phyloP scores from a whole-genome alignment of 92 coral and sea anemone species.

The Micromussa lordhowensis region DNA sequence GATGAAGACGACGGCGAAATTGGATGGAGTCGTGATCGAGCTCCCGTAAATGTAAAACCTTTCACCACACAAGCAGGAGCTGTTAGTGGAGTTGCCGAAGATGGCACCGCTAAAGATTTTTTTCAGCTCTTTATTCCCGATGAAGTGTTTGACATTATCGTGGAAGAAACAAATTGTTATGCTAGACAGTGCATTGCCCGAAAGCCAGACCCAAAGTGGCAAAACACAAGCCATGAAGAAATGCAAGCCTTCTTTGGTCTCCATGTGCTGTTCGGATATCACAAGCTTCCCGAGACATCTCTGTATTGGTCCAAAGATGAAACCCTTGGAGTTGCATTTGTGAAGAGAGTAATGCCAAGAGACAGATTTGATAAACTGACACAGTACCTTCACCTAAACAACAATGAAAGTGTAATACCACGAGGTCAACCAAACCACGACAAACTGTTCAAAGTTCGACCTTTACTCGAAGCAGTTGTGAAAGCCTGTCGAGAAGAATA shows the following conservation, averaged over 20 bases:
- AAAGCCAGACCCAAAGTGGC: neutral
- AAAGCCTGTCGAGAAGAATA: neutral
- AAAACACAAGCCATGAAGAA: conserved; percentile 26
- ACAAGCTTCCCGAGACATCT: conserved; percentile 40
- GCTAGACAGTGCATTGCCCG: neutral
- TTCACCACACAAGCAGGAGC: neutral
- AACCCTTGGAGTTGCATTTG: conserved; percentile 24
- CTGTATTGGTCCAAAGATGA: conserved; percentile 43
- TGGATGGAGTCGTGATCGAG: neutral
- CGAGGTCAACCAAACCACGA: conserved; percentile 10
- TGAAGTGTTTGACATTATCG: neutral
- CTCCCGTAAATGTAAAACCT: neutral
- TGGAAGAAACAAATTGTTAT: neutral
- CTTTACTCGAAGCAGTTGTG: neutral
- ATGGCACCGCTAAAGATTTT: neutral
- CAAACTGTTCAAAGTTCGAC: conserved; percentile 3
- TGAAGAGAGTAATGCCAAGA: conserved; percentile 49
- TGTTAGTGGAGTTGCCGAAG: neutral
- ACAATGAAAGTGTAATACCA: conserved; percentile 22
- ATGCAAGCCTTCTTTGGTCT: conserved; percentile 40
- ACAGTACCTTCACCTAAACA: conserved; percentile 38
- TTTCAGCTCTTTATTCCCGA: neutral
- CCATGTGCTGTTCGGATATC: conserved; percentile 32
- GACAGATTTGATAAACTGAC: conserved; percentile 38
- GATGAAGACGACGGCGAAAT: neutral